Base-by-base conservation (phyloP, 92 coral and sea anemone genomes). In the Heteractis magnifica region DNA sequence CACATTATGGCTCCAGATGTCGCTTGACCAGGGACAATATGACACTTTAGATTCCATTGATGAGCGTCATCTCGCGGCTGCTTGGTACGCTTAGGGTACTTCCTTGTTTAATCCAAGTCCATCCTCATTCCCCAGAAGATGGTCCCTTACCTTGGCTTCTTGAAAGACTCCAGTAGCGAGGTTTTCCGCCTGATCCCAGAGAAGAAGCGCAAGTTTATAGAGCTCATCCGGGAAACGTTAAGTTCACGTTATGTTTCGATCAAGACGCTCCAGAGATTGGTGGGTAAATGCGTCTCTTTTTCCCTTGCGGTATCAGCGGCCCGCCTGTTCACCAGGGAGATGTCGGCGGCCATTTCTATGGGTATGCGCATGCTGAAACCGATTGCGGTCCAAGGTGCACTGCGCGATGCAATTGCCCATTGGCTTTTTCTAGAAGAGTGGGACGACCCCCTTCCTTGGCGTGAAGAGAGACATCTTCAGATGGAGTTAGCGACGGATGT, bases 341-440 rank as follows among this genome's bases (percentile, higher is more conserved):
- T 60, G 68, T 10, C 68, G 14, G 68, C 68, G 18, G 68, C 68
- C 18, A 60, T 60, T 15, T 53, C 56, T 11, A 53, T 0, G 12
- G 56, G 56, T 78, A n/a, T 16, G 68, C 64, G 49, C 26, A 60
- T 4, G 26, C 15, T 6, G 18, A 23, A 49, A 51, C 81, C 64
- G 16, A 23, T 49, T 49, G 9, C 1, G 7, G 56, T 2, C 34
- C 72, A 65, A 1, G 72, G 72, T 15, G 14, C 72, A 65, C 51
- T 76, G 52, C 34, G 13, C 34, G 58, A 62, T 16, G 90, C 82
- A 72, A 77, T 87, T 65, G 56, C 78, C n/a, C 84, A 64, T 56
- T 87, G 90, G 90, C 75, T 87, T 26, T 87, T 82, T 56, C 52
- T 82, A 55, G 90, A 82, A 56, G 51, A 72, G 7, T 87, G 83